Conservation (phyloP, 1,140 invertebrate genomes). For the Agrilus planipennis region DNA sequence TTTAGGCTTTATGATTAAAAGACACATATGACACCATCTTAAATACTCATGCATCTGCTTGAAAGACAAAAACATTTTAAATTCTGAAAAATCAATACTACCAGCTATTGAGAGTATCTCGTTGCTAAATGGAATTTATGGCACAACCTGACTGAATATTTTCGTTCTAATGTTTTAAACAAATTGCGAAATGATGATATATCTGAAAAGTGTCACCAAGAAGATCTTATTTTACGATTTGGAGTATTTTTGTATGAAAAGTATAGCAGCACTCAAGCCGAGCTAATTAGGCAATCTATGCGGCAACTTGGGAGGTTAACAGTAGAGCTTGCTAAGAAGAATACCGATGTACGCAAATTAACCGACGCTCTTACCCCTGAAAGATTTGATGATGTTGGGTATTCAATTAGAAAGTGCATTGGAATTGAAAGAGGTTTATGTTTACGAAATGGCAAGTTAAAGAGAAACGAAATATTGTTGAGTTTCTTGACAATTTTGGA, state of each 20-base stretch:
- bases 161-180: slow-evolving; percentile 6
- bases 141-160: slow-evolving; percentile 2
- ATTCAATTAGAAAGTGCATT: slow-evolving; percentile 6
- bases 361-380: slow-evolving; percentile 6
- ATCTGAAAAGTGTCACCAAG: slow-evolving; percentile 6
- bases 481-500: slow-evolving; percentile 7
- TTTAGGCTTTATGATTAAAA: neutral
- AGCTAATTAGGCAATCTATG: slow-evolving; percentile 10
- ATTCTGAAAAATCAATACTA: too few species aligned
- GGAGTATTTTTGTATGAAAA: slow-evolving; percentile 11
- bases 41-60: neutral
- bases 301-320: slow-evolving; percentile 9
- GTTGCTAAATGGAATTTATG: slow-evolving; percentile 6
- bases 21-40: neutral
- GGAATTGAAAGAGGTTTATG: slow-evolving; percentile 3
- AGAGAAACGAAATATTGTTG: slow-evolving; percentile 7
- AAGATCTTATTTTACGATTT: slow-evolving; percentile 4
- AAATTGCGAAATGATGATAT: slow-evolving; percentile 11
- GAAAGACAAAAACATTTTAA: too few species aligned
- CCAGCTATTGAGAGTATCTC: too few species aligned
- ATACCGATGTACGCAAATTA: slow-evolving; percentile 2
- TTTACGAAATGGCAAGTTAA: slow-evolving; percentile 6
- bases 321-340: neutral
- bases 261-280: slow-evolving; percentile 6
- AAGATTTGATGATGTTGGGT: slow-evolving; percentile 8